Percentiles rank a stretch among this genome's conserved stretches.
Evolutionary conservation across 2,888 invertebrate genomes (phyloP).

Genomic region (Reticulitermes lucifugus): DNA sequence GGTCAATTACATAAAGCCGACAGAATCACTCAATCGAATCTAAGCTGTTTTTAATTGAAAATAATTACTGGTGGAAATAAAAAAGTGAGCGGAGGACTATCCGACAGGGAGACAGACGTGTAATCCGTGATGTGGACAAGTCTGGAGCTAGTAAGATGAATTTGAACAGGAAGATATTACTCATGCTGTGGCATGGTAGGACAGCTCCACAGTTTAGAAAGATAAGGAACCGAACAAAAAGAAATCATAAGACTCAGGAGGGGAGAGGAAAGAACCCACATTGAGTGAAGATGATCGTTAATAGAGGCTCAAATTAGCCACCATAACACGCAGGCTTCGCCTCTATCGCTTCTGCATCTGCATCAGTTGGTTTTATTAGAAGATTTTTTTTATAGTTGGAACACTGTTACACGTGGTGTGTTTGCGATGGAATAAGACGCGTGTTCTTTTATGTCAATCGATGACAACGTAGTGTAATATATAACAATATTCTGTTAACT

Average conservation of each 20-base stretch:
- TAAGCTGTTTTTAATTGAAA: constrained; percentile 37
- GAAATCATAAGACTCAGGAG: constrained; percentile 28
- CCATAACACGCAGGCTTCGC: constrained; percentile 28
- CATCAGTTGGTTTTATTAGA: constrained; percentile 30
- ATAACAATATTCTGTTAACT: too few species aligned
- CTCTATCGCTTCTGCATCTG: constrained; percentile 40
- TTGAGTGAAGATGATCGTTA: constrained; percentile 45
- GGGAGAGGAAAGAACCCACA: constrained; percentile 30
- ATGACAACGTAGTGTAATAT: too few species aligned
- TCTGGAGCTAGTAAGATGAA: constrained; percentile 35
- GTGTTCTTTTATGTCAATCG: too few species aligned
- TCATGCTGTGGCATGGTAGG: constrained; percentile 49
- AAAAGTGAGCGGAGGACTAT: not conserved
- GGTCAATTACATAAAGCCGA: not conserved
- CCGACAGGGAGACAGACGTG: constrained; percentile 16
- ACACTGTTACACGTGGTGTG: constrained; percentile 34
- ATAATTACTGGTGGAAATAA: constrained; percentile 23
- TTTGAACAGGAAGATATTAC: constrained; percentile 51
- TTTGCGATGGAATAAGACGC: not conserved
- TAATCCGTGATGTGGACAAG: constrained; percentile 31
- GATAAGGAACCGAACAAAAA: constrained; percentile 8
- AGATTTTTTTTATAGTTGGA: constrained; percentile 3
- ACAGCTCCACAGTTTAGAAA: constrained; percentile 22
- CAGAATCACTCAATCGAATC: constrained; percentile 30
- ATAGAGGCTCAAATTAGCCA: constrained; percentile 46